phyloP scores from a whole-genome alignment of 1,140 invertebrate species.

The Drosophila truncata region DNA sequence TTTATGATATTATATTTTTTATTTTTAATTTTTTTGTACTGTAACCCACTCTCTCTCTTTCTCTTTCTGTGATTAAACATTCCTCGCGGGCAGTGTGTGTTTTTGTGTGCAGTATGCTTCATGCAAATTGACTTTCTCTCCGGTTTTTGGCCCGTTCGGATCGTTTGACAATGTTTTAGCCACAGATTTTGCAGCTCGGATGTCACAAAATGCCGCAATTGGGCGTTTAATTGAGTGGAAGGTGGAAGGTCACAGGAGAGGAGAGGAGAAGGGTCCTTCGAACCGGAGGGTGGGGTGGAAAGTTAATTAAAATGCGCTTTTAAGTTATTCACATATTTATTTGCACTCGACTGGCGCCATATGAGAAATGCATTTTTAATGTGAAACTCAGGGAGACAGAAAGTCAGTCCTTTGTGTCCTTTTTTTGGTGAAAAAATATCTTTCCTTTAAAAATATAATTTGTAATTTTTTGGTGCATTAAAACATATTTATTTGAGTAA shows the following conservation, averaged over 20 bases:
- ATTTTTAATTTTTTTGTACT: not conserved
- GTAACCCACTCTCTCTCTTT: not conserved
- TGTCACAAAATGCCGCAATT: constrained; percentile 44
- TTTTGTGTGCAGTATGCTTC: constrained; percentile 10
- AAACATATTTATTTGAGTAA: not conserved
- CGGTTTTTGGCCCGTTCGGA: not conserved
- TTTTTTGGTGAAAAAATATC: not conserved
- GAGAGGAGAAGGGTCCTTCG: too few relatives aligned
- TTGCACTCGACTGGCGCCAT: constrained; percentile 50
- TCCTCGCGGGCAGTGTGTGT: constrained; percentile 11
- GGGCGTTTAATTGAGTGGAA: constrained; percentile 42
- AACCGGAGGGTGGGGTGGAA: constrained; percentile 9
- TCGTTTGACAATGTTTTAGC: constrained; percentile 45
- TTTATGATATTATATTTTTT: not conserved
- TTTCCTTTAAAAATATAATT: not conserved
- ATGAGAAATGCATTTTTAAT: constrained; percentile 77
- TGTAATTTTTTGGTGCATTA: not conserved
- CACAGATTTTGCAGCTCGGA: constrained; percentile 56
- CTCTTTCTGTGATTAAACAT: constrained; percentile 6
- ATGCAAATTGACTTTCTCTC: constrained; percentile 43
- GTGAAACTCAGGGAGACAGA: not conserved
- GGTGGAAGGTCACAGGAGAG: constrained; percentile 19
- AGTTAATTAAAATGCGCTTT: constrained; percentile 80
- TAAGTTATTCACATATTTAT: constrained; percentile 75
- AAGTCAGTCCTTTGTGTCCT: constrained; percentile 14